phyloP scores from a whole-genome alignment of 2,797 vertebrate species.

The Smutsia gigantea region DNA sequence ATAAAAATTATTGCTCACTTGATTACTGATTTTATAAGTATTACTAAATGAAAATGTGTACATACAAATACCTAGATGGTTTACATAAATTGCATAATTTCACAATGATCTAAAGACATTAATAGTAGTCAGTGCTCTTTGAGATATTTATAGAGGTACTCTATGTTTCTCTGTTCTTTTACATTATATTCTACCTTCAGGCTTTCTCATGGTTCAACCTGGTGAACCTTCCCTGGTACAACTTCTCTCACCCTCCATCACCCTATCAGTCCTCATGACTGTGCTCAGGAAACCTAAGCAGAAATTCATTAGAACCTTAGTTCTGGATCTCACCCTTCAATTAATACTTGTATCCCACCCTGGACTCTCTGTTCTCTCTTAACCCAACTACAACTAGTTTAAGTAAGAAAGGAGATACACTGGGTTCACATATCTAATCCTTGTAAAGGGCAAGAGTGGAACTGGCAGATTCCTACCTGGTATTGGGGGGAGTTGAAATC shows the following conservation, averaged over 20 bases:
- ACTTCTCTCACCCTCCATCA: neutral
- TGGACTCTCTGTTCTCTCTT: neutral
- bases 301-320: neutral
- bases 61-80: neutral
- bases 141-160: neutral
- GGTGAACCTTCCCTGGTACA: neutral
- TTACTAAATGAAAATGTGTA: conserved; percentile 1
- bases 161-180: neutral
- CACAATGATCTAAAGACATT: neutral
- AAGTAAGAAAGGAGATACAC: neutral
- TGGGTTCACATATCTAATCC: neutral
- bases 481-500: neutral
- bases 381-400: neutral
- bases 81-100: neutral
- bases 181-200: neutral
- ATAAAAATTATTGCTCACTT: conserved; percentile 26
- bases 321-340: neutral
- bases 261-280: neutral
- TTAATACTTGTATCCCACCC: neutral
- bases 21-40: conserved; percentile 26
- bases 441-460: neutral
- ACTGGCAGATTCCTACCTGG: neutral
- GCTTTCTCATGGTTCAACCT: neutral
- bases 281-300: neutral
- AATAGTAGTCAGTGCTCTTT: neutral